Percentiles rank a stretch among this genome's conserved stretches.
Conservation (phyloP, 2,797 vertebrate genomes). For the Onychomys arenicola region DNA sequence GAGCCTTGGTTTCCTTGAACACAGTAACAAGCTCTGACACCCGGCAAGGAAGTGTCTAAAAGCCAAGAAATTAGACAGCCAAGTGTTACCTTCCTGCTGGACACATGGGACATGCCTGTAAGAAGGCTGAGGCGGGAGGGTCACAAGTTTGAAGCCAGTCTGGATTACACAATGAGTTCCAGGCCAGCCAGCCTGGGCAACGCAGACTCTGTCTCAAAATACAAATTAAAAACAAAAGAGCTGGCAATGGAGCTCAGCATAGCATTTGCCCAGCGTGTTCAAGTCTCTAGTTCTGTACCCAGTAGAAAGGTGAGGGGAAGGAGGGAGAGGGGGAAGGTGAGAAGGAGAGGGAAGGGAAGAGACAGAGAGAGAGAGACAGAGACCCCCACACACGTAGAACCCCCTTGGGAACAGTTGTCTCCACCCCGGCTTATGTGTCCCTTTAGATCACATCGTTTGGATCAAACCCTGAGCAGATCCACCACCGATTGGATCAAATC, state of each 20-base stretch:
- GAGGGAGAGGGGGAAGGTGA: too few species aligned
- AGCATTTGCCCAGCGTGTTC: not conserved
- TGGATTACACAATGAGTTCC: not conserved
- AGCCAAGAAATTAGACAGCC: not conserved
- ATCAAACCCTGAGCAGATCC: not conserved
- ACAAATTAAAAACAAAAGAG: not conserved
- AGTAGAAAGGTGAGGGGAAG: not conserved
- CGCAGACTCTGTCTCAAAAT: not conserved
- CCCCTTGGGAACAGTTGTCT: not conserved
- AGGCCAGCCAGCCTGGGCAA: not conserved
- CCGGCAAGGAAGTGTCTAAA: not conserved
- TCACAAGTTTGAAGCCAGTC: not conserved
- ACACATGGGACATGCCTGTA: not conserved
- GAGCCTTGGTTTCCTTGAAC: not conserved
- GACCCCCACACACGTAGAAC: not conserved
- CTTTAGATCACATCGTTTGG: not conserved
- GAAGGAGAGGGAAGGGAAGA: not conserved
- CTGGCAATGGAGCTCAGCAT: not conserved
- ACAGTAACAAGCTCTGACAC: not conserved
- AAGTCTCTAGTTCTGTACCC: not conserved
- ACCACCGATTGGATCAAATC: not conserved
- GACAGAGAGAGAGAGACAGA: too few species aligned
- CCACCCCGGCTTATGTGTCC: not conserved
- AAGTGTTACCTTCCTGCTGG: not conserved
- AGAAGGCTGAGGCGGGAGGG: not conserved